A percentile compares a stretch with the other conserved stretches of the same genome.
Evolutionary conservation across 2,113 vertebrate species (phyloP).

Genomic region (Psittacula cyanocephala): DNA sequence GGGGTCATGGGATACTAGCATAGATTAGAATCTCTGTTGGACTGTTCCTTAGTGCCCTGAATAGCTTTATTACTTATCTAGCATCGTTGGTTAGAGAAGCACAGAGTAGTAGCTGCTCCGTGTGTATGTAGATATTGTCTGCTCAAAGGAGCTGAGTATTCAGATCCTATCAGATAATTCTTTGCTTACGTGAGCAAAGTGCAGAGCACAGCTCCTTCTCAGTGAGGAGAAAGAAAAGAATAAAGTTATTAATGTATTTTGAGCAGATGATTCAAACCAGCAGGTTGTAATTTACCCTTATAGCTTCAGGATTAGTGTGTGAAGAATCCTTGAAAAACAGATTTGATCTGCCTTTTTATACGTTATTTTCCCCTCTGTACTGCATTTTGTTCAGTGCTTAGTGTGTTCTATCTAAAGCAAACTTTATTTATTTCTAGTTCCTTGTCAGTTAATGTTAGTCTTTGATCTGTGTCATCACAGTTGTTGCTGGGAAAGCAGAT

Average conservation of each 20-base stretch:
- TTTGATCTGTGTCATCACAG: neutral
- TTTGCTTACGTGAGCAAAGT: neutral
- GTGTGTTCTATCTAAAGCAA: neutral
- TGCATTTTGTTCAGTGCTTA: neutral
- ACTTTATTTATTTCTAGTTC: neutral
- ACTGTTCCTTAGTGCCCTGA: neutral
- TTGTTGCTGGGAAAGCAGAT: neutral
- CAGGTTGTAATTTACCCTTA: neutral
- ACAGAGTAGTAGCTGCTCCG: neutral
- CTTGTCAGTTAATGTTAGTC: neutral
- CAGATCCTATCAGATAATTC: neutral
- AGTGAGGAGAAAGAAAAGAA: neutral
- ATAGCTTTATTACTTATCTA: neutral
- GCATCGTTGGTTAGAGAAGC: neutral
- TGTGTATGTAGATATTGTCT: accelerated
- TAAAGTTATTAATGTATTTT: neutral
- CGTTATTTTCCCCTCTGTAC: neutral
- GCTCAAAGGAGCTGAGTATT: neutral
- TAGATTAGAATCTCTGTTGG: neutral
- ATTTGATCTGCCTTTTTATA: neutral
- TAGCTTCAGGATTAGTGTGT: neutral
- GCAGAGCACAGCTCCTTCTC: neutral
- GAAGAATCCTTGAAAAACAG: neutral
- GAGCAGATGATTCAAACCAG: neutral
- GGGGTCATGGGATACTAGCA: neutral